These are phyloP conservation scores for Lithobius niger DNA, from an alignment of 1,140 invertebrate genomes.

Conservation along the genomic window DNA sequence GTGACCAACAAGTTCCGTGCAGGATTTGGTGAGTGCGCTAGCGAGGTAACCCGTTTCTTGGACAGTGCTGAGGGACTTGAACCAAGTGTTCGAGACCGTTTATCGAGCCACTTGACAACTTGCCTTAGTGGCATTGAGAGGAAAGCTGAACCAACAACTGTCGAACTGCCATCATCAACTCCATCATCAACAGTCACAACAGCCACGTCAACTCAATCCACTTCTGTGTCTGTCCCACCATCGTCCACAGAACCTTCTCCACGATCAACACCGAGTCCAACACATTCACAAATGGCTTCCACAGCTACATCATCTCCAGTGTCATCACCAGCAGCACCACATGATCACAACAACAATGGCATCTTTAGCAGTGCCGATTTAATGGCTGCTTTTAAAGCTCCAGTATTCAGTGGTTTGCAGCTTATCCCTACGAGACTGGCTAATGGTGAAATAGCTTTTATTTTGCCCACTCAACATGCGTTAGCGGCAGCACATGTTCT, in stretches of 20 bases:
- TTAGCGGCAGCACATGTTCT: neutral
- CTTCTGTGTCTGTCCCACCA: slow-evolving; percentile 18
- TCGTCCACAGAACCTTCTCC: neutral
- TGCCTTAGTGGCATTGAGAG: slow-evolving; percentile 48
- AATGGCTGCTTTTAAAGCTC: neutral
- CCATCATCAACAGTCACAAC: too few relatives aligned
- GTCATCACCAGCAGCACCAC: neutral
- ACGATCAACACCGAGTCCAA: neutral
- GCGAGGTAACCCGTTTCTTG: slow-evolving; percentile 51
- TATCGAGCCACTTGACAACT: slow-evolving; percentile 54
- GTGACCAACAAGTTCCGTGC: slow-evolving; percentile 70
- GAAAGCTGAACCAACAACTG: too few relatives aligned
- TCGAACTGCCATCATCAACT: neutral
- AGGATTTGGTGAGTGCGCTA: slow-evolving; percentile 74
- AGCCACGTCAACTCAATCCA: neutral
- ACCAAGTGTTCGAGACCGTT: slow-evolving; percentile 48
- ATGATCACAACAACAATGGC: neutral
- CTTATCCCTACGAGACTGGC: slow-evolving; percentile 53
- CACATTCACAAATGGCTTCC: neutral
- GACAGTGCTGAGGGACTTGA: slow-evolving; percentile 42
- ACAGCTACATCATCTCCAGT: neutral
- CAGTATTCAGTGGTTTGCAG: slow-evolving; percentile 37
- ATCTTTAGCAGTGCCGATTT: neutral
- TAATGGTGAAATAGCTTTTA: slow-evolving; percentile 45
- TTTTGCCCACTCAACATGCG: slow-evolving; percentile 38